phyloP scores from a whole-genome alignment of 2,113 vertebrate species.

The Manacus vitellinus region DNA sequence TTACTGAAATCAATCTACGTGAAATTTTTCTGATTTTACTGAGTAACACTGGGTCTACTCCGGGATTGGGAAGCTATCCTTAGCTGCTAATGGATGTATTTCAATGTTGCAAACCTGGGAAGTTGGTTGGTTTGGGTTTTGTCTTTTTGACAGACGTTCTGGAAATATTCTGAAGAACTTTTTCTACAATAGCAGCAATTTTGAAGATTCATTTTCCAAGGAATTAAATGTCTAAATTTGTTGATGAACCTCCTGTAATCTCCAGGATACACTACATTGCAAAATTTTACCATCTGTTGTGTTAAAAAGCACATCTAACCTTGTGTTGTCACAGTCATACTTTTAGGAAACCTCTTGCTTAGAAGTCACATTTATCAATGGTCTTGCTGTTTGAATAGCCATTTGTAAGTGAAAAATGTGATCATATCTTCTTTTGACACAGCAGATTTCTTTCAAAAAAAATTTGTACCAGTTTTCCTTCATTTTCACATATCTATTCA shows the following conservation, averaged over 20 bases:
- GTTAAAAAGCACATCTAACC: not conserved
- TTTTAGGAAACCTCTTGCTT: not conserved
- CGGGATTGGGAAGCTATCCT: fast-evolving
- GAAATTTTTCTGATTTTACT: not conserved
- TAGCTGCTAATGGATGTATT: not conserved
- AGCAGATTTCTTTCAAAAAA: not conserved
- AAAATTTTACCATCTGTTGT: not conserved
- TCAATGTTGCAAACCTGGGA: not conserved
- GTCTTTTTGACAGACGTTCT: fast-evolving
- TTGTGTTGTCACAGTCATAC: not conserved
- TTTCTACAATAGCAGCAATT: fast-evolving
- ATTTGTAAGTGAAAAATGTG: not conserved
- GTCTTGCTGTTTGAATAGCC: not conserved
- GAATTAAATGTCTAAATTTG: not conserved
- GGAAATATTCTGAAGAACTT: not conserved
- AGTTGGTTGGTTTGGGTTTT: not conserved
- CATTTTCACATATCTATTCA: not conserved
- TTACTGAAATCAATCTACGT: fast-evolving
- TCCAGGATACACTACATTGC: fast-evolving
- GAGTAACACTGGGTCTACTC: not conserved
- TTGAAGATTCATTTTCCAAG: not conserved
- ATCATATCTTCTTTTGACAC: not conserved
- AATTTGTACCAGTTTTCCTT: not conserved
- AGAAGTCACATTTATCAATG: not conserved
- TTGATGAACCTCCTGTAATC: not conserved